Base-by-base conservation (phyloP, 2,797 vertebrate species). In the Potorous gilbertii region DNA sequence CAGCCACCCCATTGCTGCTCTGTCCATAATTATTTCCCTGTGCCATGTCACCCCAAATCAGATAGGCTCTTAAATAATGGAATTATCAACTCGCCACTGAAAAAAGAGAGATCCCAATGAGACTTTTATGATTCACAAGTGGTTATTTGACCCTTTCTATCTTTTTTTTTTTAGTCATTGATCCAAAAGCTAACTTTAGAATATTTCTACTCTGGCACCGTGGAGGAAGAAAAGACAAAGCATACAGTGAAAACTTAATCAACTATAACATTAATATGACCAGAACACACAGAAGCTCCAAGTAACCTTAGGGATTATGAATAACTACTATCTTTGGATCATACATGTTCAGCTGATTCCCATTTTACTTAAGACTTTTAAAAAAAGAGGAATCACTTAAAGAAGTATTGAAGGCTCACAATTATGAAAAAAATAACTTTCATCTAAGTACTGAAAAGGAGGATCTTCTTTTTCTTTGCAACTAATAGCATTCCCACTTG, bases 11-110 rank as follows among this genome's bases (percentile, higher is more conserved):
- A 55, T 99, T 99, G 99, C 99, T 99, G 98, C 99, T 99, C 98
- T 99, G 99, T 94, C 99, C 99, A 93, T 99, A 99, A 97, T 99
- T 99, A 99, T 99, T 99, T 99, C 99, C 99, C 98, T 99, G 99
- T 98, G 99, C 99, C 99, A 99, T 99, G 98, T 98, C 99, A 98
- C 99, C 98, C 56, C 94, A 90, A 94, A 94, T 96, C 92, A 96
- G 98, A 97, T 98, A 96, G 52, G 97, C 97, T 98, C 98, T 97
- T 97, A 97, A 98, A 74, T 0, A 90, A 29, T 95, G 95, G 96
- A 98, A 97, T 98, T 97, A 98, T 55, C 94, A 92, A 98, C 98
- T 98, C 98, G 97, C 97, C 98, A 96, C 99, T 99, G 98, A 54
- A 97, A 98, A 97, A 91, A 91, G 54, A 96, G 57, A 97, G 66